These are phyloP conservation scores for Spisula subtruncata DNA, from an alignment of 2,888 invertebrate species.

Conservation along the genomic window DNA sequence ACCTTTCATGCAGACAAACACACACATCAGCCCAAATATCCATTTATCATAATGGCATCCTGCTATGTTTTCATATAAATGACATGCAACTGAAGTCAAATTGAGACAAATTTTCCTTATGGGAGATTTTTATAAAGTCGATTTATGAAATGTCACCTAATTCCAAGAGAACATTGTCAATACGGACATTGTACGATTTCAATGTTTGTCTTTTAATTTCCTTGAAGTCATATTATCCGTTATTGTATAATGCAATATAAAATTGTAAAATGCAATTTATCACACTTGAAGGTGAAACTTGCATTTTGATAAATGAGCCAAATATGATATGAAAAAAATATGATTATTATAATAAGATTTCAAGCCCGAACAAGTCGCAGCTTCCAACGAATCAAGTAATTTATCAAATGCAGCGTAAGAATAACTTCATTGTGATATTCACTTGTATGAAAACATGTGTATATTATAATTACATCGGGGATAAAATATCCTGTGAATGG, in stretches of 20 bases:
- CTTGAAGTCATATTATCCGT: background rate
- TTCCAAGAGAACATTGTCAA: background rate
- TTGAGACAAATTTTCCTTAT: slow-evolving; percentile 17
- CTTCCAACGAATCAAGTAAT: slow-evolving; percentile 22
- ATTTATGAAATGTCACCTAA: background rate
- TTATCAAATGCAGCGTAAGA: background rate
- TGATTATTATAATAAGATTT: background rate
- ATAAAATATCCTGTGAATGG: slow-evolving; percentile 43
- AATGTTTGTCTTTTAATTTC: background rate
- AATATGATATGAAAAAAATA: background rate
- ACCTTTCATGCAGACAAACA: background rate
- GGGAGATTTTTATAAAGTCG: background rate
- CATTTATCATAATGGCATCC: slow-evolving; percentile 5
- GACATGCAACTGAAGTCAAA: background rate
- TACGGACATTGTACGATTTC: background rate
- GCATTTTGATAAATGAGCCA: background rate
- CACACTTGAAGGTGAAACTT: background rate
- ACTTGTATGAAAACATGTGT: slow-evolving; percentile 1
- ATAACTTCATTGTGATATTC: slow-evolving; percentile 11
- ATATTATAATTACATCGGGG: slow-evolving; percentile 11
- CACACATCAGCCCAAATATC: slow-evolving; percentile 17
- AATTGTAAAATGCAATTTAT: background rate
- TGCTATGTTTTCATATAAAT: background rate
- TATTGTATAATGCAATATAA: background rate
- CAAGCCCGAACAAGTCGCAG: slow-evolving; percentile 34